A percentile compares a stretch with the other conserved stretches of the same genome.
Conservation (phyloP, 2,888 invertebrate species). For the Drosophila leonis region DNA sequence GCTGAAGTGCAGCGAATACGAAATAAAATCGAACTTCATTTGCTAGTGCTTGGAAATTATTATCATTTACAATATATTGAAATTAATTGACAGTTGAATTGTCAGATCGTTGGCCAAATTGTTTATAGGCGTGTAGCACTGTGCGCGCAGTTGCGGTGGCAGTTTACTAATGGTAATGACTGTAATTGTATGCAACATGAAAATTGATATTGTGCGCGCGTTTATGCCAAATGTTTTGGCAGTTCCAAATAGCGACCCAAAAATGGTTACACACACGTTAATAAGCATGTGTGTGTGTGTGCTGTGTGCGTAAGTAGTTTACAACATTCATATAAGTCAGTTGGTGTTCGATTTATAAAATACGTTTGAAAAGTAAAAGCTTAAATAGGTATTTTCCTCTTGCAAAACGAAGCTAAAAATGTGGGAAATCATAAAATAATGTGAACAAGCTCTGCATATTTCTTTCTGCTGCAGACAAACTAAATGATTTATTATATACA, state of each 20-base stretch:
- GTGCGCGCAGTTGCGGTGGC: slow-evolving; percentile 59
- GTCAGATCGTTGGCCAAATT: slow-evolving; percentile 79
- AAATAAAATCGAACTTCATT: slow-evolving; percentile 9
- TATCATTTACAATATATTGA: slow-evolving; percentile 82
- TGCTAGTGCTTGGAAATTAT: slow-evolving; percentile 67
- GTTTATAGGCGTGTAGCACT: slow-evolving; percentile 54
- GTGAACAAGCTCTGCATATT: not conserved
- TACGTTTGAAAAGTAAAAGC: not conserved
- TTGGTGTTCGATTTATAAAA: not conserved
- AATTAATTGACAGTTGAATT: slow-evolving; percentile 80
- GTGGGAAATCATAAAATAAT: not conserved
- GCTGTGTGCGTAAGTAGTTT: slow-evolving; percentile 6
- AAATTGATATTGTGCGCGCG: slow-evolving; percentile 78
- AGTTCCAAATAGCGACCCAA: slow-evolving; percentile 55
- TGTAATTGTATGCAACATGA: slow-evolving; percentile 78
- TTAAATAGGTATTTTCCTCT: not conserved
- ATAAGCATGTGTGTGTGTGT: slow-evolving; percentile 12
- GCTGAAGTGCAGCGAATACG: slow-evolving; percentile 12
- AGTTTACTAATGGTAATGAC: slow-evolving; percentile 82
- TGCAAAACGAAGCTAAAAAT: not conserved
- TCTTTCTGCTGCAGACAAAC: not conserved
- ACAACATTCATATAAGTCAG: not conserved
- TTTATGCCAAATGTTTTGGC: slow-evolving; percentile 79
- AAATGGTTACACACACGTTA: slow-evolving; percentile 53
- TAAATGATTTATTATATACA: no score